Base-by-base conservation (phyloP, 2,888 invertebrate genomes). In the Encarsia formosa region DNA sequence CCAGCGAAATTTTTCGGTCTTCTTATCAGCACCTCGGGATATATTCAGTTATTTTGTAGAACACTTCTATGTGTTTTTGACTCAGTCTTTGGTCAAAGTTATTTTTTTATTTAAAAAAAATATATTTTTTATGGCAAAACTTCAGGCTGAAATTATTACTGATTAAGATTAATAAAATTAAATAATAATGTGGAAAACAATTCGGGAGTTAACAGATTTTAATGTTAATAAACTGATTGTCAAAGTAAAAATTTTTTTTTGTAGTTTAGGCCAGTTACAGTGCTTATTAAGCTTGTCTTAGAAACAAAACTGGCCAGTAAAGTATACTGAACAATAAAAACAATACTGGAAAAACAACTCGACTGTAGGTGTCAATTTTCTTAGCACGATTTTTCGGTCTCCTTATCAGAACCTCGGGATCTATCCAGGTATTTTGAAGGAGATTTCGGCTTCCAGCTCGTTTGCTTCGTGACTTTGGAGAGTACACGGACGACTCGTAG, bases 271-370 rank as follows among this genome's bases (percentile, higher is more conserved):
- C 58, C 55, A 22, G 24, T n/a, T n/a, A n/a, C n/a, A n/a, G 29
- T 29, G 29, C 13, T 34, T 15, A n/a, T 29, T 15, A 34, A n/a
- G 34, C 11, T n/a, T 84, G 85, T 66, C 85, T 86, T 60, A 87
- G 76, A 40, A 88, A 74, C 41, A 90, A 75, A 54, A 88, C 84
- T 1, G 88, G 87, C 88, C 89, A 90, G 73, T 88, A 90, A 66
- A 88, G 77, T 1, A 85, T 78, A 46, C 86, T 82, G 69, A 90
- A 89, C 16, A 88, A 78, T 16, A 87, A 79, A 74, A 90, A 91
- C n/a, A 88, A 70, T 15, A 83, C 81, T 6, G 90, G 90, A 70
- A 90, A 90, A 5, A 87, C 81, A 42, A 86, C 81, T 44, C 88
- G 79, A 4, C 88, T 88, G 4, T 86, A 78, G 65, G 83, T 82